A percentile compares a stretch with the other conserved stretches of the same genome.
phyloP scores from a whole-genome alignment of 2,113 vertebrate species.

The Poeciliopsis retropinna region DNA sequence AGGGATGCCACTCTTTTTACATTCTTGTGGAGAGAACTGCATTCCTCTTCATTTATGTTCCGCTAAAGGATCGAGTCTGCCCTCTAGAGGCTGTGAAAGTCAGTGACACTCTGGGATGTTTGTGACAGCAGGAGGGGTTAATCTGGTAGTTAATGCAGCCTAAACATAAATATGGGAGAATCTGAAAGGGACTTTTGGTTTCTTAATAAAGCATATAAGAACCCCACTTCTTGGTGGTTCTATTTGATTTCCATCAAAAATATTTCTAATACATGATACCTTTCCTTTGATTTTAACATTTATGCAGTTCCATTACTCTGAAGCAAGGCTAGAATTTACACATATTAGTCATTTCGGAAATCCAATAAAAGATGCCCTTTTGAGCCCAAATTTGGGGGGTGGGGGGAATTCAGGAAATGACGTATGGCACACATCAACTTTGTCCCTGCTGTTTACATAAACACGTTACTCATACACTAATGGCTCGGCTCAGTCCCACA shows the following conservation, averaged over 20 bases:
- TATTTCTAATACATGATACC: background rate
- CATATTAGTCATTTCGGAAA: slow-evolving; percentile 15
- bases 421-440: slow-evolving; percentile 56
- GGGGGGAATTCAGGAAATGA: slow-evolving; percentile 21
- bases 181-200: slow-evolving; percentile 12
- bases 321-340: slow-evolving; percentile 7
- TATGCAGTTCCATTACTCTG: background rate
- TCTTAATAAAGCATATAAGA: slow-evolving; percentile 15
- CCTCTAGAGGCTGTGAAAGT: slow-evolving; percentile 56
- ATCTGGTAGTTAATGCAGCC: slow-evolving; percentile 8
- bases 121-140: background rate
- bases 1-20: slow-evolving; percentile 21
- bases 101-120: background rate
- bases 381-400: slow-evolving; percentile 1
- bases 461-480: slow-evolving; percentile 32
- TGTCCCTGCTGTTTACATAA: slow-evolving; percentile 66
- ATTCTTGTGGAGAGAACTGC: slow-evolving; percentile 21
- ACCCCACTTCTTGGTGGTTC: background rate
- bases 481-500: slow-evolving; percentile 23
- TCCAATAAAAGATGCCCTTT: slow-evolving; percentile 37
- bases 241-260: background rate
- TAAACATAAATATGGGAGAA: background rate
- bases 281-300: background rate
- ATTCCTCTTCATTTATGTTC: background rate
- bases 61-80: slow-evolving; percentile 47